Evolutionary conservation across 2,113 vertebrate genomes (phyloP).

Genomic region (Tylochromis polylepis): DNA sequence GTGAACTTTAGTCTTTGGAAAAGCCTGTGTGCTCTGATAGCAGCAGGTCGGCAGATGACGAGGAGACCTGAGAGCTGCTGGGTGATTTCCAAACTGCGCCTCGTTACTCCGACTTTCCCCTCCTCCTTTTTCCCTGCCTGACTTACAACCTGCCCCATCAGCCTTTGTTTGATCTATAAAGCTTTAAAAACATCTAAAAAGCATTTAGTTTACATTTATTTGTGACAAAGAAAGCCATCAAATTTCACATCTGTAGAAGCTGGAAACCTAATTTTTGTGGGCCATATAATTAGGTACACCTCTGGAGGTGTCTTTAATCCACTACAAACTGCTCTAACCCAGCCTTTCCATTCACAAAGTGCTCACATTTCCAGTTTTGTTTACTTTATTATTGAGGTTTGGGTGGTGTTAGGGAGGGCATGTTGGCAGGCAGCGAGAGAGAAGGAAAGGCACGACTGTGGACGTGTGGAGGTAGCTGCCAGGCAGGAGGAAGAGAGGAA

Average conservation of each 20-base stretch:
- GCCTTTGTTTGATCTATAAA: not conserved
- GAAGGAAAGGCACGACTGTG: accelerated
- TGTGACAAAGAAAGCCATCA: not conserved
- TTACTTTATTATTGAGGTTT: not conserved
- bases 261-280: not conserved
- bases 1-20: constrained; percentile 14
- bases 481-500: not conserved
- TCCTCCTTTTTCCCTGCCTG: not conserved
- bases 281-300: not conserved
- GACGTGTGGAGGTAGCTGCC: not conserved
- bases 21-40: not conserved
- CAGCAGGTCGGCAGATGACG: not conserved
- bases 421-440: not conserved
- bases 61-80: not conserved
- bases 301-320: accelerated
- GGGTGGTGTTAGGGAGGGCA: not conserved
- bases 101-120: not conserved
- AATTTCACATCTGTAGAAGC: not conserved
- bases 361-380: not conserved
- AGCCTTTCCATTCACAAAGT: not conserved
- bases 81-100: not conserved
- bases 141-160: not conserved
- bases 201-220: not conserved
- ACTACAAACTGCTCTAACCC: not conserved
- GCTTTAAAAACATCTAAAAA: not conserved